Evolutionary conservation across 2,113 vertebrate genomes (phyloP).

Genomic region (Festucalex cinctus): DNA sequence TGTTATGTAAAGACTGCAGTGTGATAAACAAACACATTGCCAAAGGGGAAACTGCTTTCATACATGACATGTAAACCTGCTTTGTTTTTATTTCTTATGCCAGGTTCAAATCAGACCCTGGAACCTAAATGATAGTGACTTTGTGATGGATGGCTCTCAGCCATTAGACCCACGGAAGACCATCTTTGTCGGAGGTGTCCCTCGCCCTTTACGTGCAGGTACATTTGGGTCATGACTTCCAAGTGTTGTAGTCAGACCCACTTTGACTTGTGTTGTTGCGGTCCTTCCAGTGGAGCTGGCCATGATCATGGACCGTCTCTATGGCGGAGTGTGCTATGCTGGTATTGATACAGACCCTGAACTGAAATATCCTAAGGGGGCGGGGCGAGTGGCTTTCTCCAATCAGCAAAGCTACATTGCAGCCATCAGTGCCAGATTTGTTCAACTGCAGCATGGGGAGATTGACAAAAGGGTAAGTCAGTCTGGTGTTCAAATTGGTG

Average conservation of each 20-base stretch:
- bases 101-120: slow-evolving; percentile 98
- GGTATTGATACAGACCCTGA: slow-evolving; percentile 98
- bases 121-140: slow-evolving; percentile 99
- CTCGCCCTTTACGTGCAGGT: slow-evolving; percentile 96
- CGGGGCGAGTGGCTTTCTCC: slow-evolving; percentile 95
- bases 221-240: slow-evolving; percentile 11
- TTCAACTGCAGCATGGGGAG: slow-evolving; percentile 99
- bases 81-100: neutral
- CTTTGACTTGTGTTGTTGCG: neutral
- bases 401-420: slow-evolving; percentile 99
- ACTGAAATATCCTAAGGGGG: slow-evolving; percentile 98
- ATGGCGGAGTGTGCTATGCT: slow-evolving; percentile 97
- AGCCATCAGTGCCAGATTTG: slow-evolving; percentile 99
- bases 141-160: slow-evolving; percentile 99
- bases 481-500: neutral
- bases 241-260: neutral
- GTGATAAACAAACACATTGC: neutral
- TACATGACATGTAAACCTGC: neutral
- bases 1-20: neutral
- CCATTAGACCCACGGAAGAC: slow-evolving; percentile 97
- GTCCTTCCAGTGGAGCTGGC: slow-evolving; percentile 88
- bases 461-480: slow-evolving; percentile 98
- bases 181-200: slow-evolving; percentile 98
- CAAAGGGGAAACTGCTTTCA: neutral
- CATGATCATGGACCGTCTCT: slow-evolving; percentile 99